Conservation (phyloP, 92 coral and sea anemone genomes). For the Actinernus sp. region DNA sequence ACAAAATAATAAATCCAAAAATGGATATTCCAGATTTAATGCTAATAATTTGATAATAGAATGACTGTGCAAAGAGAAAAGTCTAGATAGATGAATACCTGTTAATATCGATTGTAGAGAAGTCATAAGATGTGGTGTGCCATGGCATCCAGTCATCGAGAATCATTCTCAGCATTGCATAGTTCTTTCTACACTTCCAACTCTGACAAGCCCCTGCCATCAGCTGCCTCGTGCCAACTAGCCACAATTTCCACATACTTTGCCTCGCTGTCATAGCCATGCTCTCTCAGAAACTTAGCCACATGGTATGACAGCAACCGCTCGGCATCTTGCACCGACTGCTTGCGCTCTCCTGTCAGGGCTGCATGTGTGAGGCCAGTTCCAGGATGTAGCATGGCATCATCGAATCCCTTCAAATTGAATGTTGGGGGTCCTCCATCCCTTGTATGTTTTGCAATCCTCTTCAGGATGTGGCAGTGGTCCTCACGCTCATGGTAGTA, state of each 20-base stretch:
- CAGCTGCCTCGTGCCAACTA: constrained; percentile 84
- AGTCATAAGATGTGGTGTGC: constrained; percentile 58
- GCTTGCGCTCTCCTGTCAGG: constrained; percentile 50
- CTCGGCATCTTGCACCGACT: constrained; percentile 65
- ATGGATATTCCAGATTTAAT: no score
- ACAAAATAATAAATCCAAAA: no score
- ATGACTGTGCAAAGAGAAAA: no score
- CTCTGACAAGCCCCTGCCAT: constrained; percentile 71
- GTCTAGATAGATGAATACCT: constrained; percentile 44
- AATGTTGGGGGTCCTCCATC: constrained; percentile 41
- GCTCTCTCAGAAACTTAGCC: constrained; percentile 44
- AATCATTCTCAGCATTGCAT: constrained; percentile 75
- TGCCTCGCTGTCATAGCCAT: no score
- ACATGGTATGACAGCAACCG: constrained; percentile 66
- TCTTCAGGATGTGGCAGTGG: constrained; percentile 43
- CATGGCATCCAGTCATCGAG: constrained; percentile 87
- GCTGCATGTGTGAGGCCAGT: constrained; percentile 66
- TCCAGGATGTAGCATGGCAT: constrained; percentile 39
- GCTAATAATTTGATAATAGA: no score
- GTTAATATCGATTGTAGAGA: constrained; percentile 68
- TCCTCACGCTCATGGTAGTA: constrained; percentile 50
- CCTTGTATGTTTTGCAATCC: constrained; percentile 34
- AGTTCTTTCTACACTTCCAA: constrained; percentile 60
- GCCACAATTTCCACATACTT: constrained; percentile 55
- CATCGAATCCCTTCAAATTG: constrained; percentile 53